These are phyloP conservation scores for Ursus arctos DNA, from an alignment of 2,113 vertebrate genomes.

Conservation along the genomic window DNA sequence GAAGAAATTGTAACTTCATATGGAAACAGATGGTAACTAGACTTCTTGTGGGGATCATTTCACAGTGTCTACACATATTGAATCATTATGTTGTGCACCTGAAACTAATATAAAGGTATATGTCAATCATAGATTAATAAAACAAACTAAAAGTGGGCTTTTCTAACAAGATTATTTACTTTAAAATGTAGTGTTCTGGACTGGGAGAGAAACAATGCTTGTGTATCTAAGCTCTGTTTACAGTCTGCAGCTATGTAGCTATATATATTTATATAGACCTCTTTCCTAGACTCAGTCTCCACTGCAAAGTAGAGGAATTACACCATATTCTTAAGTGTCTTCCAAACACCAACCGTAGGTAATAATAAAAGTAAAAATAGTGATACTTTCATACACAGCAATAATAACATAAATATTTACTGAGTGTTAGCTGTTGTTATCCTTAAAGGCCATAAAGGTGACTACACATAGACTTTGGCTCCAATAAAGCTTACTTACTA, in stretches of 20 bases:
- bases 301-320: neutral
- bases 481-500: neutral
- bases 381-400: neutral
- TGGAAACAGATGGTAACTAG: neutral
- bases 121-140: neutral
- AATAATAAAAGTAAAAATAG: neutral
- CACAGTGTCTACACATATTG: neutral
- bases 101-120: neutral
- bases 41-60: neutral
- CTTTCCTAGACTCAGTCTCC: neutral
- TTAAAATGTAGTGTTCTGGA: neutral
- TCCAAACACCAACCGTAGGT: neutral
- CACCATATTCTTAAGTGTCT: neutral
- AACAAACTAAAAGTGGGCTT: neutral
- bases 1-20: neutral
- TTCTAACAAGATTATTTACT: neutral
- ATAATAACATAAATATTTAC: neutral
- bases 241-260: neutral
- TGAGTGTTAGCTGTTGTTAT: neutral
- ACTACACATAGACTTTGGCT: neutral
- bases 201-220: neutral
- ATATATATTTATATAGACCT: neutral
- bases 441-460: neutral
- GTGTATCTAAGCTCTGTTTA: neutral
- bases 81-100: neutral